Percentiles rank a stretch among this genome's conserved stretches.
phyloP scores from a whole-genome alignment of 2,797 vertebrate genomes.

The Alca torda region DNA sequence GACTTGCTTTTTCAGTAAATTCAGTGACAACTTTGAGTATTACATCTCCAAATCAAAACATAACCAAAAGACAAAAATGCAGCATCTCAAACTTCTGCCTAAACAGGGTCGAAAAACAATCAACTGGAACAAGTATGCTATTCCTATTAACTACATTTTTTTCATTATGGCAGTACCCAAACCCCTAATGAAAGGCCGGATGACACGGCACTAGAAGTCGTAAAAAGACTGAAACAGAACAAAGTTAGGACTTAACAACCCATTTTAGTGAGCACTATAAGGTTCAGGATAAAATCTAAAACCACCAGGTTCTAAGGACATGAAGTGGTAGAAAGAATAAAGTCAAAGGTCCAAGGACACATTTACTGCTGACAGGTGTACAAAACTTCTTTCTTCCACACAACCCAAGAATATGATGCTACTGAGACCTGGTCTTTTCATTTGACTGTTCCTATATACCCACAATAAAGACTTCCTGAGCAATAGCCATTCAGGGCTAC shows the following conservation, averaged over 20 bases:
- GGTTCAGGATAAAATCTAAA: conserved; percentile 1
- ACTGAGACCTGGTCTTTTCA: conserved; percentile 9
- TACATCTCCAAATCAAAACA: background rate
- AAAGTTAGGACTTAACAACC: conserved; percentile 27
- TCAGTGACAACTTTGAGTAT: background rate
- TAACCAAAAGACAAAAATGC: background rate
- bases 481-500: background rate
- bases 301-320: background rate
- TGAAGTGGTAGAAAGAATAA: background rate
- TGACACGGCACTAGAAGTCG: background rate
- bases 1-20: background rate
- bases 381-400: background rate
- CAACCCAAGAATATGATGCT: background rate
- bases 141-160: background rate
- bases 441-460: background rate
- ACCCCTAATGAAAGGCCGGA: background rate
- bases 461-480: conserved; percentile 15
- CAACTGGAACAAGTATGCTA: background rate
- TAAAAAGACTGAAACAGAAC: background rate
- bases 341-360: background rate
- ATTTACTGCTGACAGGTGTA: conserved; percentile 25
- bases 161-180: background rate
- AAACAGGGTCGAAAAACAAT: background rate
- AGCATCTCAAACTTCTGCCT: background rate
- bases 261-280: background rate